Percentiles rank a stretch among this genome's conserved stretches.
These are phyloP conservation scores for Sarcophaga peregrina DNA, from an alignment of 1,140 invertebrate genomes.

Conservation along the genomic window DNA sequence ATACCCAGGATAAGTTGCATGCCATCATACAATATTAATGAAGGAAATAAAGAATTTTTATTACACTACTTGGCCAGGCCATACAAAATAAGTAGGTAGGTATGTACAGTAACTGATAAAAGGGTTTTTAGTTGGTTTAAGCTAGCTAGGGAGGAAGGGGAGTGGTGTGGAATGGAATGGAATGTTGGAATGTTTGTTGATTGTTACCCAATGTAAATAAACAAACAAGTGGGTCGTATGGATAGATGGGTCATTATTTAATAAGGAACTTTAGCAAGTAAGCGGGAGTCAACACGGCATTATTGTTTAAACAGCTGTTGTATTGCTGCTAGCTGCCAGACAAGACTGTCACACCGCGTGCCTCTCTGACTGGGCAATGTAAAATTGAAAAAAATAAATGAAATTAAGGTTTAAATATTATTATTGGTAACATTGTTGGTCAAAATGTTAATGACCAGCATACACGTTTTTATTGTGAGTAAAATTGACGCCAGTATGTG, in stretches of 20 bases:
- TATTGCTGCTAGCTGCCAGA: not conserved
- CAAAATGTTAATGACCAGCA: conserved; percentile 34
- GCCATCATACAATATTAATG: conserved; percentile 11
- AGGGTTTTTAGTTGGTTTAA: not conserved
- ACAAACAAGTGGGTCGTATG: conserved; percentile 16
- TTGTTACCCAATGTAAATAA: not conserved
- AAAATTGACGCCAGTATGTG: conserved; percentile 26
- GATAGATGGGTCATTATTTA: not conserved
- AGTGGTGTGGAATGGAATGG: not conserved
- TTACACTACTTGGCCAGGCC: not conserved
- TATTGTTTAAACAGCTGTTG: conserved; percentile 36
- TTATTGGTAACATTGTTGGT: not conserved
- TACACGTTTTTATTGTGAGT: conserved; percentile 32
- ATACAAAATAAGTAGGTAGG: not conserved
- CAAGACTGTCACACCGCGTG: no score
- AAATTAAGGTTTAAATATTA: not conserved
- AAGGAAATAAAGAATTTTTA: conserved; percentile 35
- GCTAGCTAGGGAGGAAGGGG: not conserved
- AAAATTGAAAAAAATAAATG: not conserved
- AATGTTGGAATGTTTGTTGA: not conserved
- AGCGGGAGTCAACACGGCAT: not conserved
- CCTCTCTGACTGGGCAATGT: no score
- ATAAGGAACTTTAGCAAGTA: not conserved
- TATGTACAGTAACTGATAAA: not conserved
- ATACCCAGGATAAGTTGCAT: conserved; percentile 22